These are phyloP conservation scores for Sycophila texana DNA, from an alignment of 2,888 invertebrate genomes.

Conservation along the genomic window DNA sequence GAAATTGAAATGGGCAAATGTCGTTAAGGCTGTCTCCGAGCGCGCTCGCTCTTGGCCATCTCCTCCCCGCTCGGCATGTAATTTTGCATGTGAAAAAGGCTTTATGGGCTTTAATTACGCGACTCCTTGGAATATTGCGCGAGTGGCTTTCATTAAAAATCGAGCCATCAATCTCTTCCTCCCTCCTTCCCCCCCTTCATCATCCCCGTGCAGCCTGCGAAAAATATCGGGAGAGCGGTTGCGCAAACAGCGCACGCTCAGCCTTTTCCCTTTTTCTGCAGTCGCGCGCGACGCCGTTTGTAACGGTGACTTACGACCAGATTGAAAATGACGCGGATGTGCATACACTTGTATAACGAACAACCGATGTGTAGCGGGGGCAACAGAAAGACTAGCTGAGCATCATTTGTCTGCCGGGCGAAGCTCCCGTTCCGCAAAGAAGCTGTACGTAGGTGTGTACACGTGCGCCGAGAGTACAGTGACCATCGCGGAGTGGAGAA, in stretches of 20 bases:
- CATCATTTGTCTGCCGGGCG: constrained; percentile 70
- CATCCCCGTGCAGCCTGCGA: not conserved
- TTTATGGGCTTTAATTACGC: constrained; percentile 54
- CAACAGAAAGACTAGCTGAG: constrained; percentile 58
- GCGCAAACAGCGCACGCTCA: constrained; percentile 34
- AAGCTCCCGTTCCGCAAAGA: constrained; percentile 36
- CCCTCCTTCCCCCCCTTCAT: not conserved
- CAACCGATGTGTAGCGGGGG: constrained; percentile 23
- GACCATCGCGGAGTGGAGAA: constrained; percentile 55
- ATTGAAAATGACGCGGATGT: constrained; percentile 54
- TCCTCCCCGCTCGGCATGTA: constrained; percentile 32
- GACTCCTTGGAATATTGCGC: constrained; percentile 48
- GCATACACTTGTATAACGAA: constrained; percentile 53
- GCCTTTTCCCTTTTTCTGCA: constrained; percentile 2
- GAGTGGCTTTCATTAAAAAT: constrained; percentile 55
- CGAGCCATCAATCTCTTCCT: constrained; percentile 50
- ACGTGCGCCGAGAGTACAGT: not conserved
- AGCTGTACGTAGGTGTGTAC: not conserved
- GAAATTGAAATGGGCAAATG: constrained; percentile 57
- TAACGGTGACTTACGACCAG: constrained; percentile 48
- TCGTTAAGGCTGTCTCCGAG: constrained; percentile 49
- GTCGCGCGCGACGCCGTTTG: constrained; percentile 29
- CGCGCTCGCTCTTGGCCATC: constrained; percentile 16
- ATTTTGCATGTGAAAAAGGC: constrained; percentile 48
- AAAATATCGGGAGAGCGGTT: constrained; percentile 36